phyloP scores from a whole-genome alignment of 2,113 vertebrate genomes.

The Vidua macroura region DNA sequence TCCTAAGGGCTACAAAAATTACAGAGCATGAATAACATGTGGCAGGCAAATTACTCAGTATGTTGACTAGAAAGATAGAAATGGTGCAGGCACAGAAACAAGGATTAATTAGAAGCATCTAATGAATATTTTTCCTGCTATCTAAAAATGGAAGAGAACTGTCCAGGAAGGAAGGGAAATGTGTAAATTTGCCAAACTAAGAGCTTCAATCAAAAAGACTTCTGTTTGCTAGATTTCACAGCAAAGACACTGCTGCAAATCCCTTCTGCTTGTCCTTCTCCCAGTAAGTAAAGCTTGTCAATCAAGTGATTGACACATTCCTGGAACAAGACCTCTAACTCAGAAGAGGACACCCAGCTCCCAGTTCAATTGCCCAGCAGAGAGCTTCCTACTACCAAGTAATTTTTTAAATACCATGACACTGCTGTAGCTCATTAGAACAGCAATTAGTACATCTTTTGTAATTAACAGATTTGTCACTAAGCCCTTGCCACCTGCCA shows the following conservation, averaged over 20 bases:
- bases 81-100: background rate
- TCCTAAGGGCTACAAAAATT: background rate
- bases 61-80: background rate
- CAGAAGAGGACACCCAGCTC: background rate
- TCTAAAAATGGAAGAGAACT: background rate
- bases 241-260: background rate
- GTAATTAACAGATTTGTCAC: background rate
- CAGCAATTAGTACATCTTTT: background rate
- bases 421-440: background rate
- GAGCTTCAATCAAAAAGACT: background rate
- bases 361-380: background rate
- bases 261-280: background rate
- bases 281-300: background rate
- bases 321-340: background rate
- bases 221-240: background rate
- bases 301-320: background rate
- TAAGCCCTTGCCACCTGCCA: slow-evolving; percentile 36
- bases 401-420: background rate
- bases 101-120: background rate
- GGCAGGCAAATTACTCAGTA: background rate
- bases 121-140: background rate
- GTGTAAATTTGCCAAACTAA: background rate
- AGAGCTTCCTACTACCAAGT: background rate
- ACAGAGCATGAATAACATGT: background rate
- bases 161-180: background rate